Conservation (phyloP, 2,888 invertebrate species). For the Notocelia uddmanniana region DNA sequence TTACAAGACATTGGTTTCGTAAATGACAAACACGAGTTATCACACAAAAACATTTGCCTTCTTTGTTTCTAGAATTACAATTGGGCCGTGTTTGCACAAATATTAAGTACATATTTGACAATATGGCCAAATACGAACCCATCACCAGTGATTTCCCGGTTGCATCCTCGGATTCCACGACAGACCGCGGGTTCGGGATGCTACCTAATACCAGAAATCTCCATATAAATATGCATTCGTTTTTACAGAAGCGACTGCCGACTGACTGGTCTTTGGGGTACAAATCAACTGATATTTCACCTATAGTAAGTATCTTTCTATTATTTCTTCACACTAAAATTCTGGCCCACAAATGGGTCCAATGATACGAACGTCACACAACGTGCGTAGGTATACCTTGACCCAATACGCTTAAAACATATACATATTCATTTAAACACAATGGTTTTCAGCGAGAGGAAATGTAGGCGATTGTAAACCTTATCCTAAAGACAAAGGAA, state of each 20-base stretch:
- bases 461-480: not conserved
- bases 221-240: not conserved
- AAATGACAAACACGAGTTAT: too few relatives aligned
- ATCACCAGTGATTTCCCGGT: not conserved
- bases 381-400: constrained; percentile 34
- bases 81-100: too few relatives aligned
- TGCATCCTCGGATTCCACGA: not conserved
- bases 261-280: not conserved
- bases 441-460: constrained; percentile 32
- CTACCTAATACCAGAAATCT: too few relatives aligned
- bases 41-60: too few relatives aligned
- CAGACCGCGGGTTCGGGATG: too few relatives aligned
- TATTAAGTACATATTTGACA: too few relatives aligned
- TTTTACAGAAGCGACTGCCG: too few relatives aligned
- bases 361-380: constrained; percentile 16
- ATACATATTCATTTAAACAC: constrained; percentile 44
- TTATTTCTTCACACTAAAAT: too few relatives aligned
- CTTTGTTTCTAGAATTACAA: too few relatives aligned
- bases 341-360: constrained; percentile 11
- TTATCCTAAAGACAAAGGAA: not conserved
- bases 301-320: too few relatives aligned
- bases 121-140: not conserved
- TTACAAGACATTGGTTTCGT: too few relatives aligned
- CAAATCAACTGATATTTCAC: too few relatives aligned
- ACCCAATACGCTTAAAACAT: constrained; percentile 40